Base-by-base conservation (phyloP, 2,888 invertebrate species). In the Endotricha flammealis region DNA sequence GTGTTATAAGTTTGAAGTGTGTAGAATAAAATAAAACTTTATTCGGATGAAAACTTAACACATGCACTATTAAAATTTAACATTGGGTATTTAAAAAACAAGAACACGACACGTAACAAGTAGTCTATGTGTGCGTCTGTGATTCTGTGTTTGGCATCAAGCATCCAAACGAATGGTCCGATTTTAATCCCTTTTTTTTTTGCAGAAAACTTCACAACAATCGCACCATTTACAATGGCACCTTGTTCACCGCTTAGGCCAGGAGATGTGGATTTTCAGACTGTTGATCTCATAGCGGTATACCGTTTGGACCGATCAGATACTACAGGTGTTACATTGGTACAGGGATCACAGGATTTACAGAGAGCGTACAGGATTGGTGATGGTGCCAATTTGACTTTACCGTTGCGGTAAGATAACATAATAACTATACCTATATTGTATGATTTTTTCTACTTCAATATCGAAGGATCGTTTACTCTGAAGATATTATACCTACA, bases 281-380 rank as follows among this genome's bases (percentile, higher is more conserved):
- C 92, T 0, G 93, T 93, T 55, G 95, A 96, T 68, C 90, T 96
- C 41, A 94, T 96, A 42, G 90, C 93, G 8, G 91, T 92, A 46
- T 94, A 93, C 70, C 88, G 90, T 29, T 71, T 94, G 53, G 94
- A 94, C 64, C 88, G 88, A 38, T 80, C 90, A 0, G 87, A 87
- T 43, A 88, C 91, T 23, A 89, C 90, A 1, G 93, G 93, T 0
- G 89, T 95, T 0, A 89, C 88, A 4, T 77, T 90, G 63, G 93
- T 95, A 2, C 81, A 89, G 37, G 96, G 96, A 0, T 94, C 94
- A 0, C 92, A 91, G 65, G 86, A 90, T 3, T 77, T 93, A 62
- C 95, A 96, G 76, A 92, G 90, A 0, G 95, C 95, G 0, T 96
- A 93, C 59, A 89, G 94, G 53, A 87, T 96, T 27, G 91, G 93